Base-by-base conservation (phyloP, 2,113 vertebrate genomes). In the Lagopus muta region DNA sequence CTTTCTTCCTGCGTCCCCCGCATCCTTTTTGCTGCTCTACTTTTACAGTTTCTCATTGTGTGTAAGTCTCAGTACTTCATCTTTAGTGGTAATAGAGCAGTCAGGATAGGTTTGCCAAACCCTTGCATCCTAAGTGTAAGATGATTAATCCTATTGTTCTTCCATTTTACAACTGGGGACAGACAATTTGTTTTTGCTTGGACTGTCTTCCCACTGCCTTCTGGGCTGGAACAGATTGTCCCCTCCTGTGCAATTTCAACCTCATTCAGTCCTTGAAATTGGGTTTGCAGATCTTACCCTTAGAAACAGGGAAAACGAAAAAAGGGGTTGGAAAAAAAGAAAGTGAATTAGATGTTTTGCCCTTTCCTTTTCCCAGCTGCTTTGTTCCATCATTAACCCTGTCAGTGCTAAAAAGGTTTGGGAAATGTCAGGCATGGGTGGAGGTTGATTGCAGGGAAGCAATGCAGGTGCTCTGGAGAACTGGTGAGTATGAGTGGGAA, bases 111-210 rank as follows among this genome's bases (percentile, higher is more conserved):
- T 94, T 90, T 92, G 62, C 54, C 61, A 86, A 92, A 78, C 15
- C 24, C 36, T 86, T 86, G 38, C 48, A 57, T 65, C 40, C 10
- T 8, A 82, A 90, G 54, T 25, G 24, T 50, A 75, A 86, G 62
- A 75, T 82, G 78, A 90, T 90, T 73, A 94, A 70, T 73, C n/a
- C 17, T 70, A 28, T 84, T 72, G 40, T 79, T 95, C 57, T 86
- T 86, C 25, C 8, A 32, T 82, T 92, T 90, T 62, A 79, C 66
- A 82, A 8, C 30, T 54, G 28, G 36, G 86, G 55, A 79, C 40
- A 54, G 57, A 48, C 69, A 86, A 70, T 82, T 86, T 83, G 13
- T 14, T 88, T 85, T 94, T 88, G 13, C 77, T 94, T 86, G 77
- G 24, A 45, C 43, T 84, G 40, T 72, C 27, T 72, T 71, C 83